phyloP scores from a whole-genome alignment of 1,140 invertebrate genomes.

The Ostrea denselamellosa region DNA sequence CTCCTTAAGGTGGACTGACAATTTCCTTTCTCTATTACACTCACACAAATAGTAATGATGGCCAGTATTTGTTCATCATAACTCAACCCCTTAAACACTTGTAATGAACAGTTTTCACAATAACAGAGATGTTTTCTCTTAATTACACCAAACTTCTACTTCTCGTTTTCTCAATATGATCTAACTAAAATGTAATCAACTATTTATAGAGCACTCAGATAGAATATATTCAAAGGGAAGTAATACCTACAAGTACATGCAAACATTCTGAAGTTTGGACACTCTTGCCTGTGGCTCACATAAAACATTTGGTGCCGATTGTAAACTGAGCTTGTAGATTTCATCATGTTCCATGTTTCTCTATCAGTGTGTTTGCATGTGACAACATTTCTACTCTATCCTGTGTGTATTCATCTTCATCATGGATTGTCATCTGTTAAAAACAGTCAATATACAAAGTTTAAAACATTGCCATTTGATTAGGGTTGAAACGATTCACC shows the following conservation, averaged over 20 bases:
- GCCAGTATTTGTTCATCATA: not conserved
- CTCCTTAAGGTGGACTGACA: not conserved
- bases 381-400: too few relatives aligned
- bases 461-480: too few relatives aligned
- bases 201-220: not conserved
- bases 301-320: not conserved
- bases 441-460: too few relatives aligned
- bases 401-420: too few relatives aligned
- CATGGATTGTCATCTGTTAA: too few relatives aligned
- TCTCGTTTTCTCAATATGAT: not conserved
- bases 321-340: not conserved
- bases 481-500: too few relatives aligned
- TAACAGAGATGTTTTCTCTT: not conserved
- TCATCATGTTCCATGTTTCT: not conserved
- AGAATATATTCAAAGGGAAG: constrained; percentile 8
- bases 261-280: not conserved
- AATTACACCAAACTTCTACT: not conserved
- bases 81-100: not conserved
- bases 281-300: not conserved
- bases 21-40: not conserved
- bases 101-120: not conserved
- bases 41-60: not conserved
- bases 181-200: not conserved
- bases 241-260: not conserved
- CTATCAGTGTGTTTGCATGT: too few relatives aligned